Conservation (phyloP, 2,113 vertebrate species). For the Vulpes vulpes region DNA sequence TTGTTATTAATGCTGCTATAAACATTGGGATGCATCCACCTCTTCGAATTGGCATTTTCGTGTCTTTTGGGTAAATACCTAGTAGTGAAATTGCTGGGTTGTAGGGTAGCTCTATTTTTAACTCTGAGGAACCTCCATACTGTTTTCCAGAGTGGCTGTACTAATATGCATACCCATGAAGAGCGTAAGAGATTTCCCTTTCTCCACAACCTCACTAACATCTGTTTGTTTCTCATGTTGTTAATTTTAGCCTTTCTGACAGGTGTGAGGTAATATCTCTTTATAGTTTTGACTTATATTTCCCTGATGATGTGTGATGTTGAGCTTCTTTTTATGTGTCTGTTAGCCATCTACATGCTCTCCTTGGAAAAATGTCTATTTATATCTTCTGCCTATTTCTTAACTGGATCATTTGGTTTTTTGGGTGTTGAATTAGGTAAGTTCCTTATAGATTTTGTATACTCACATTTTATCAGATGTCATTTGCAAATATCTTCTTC, state of each 20-base stretch:
- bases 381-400: too few species aligned
- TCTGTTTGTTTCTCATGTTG: not conserved
- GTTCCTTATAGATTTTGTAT: too few species aligned
- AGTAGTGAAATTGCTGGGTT: not conserved
- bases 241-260: not conserved
- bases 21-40: not conserved
- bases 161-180: not conserved
- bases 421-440: too few species aligned
- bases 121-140: not conserved
- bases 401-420: too few species aligned
- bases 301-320: not conserved
- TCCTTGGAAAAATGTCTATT: too few species aligned
- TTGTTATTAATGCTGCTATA: not conserved
- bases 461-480: too few species aligned
- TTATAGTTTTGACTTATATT: not conserved
- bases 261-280: not conserved
- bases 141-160: not conserved
- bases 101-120: not conserved
- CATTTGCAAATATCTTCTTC: too few species aligned
- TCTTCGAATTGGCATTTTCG: not conserved
- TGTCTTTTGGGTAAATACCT: not conserved
- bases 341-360: too few species aligned
- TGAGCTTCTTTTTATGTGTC: too few species aligned
- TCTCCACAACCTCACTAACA: not conserved
- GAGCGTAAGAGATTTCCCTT: not conserved